Base-by-base conservation (phyloP, 2,797 vertebrate genomes). In the Smutsia gigantea region DNA sequence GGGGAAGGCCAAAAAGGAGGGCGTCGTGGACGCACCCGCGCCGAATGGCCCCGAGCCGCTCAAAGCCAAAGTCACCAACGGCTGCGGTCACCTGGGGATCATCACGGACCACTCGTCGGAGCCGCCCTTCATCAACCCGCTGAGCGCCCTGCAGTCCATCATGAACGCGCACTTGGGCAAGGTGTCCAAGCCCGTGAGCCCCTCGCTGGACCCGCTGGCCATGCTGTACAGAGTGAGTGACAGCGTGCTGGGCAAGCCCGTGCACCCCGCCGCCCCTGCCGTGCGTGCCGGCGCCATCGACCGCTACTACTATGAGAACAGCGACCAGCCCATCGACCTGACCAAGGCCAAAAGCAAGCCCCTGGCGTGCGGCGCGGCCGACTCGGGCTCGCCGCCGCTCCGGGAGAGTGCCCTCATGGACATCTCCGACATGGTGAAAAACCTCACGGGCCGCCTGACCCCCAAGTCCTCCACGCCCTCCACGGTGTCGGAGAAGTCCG, bases 341-440 rank as follows among this genome's bases (percentile, higher is more conserved):
- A 99, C 99, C 4, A 99, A 99, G 98, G 99, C 99, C 87, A 99
- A 99, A 99, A 99, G 72, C 98, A 98, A 99, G 95, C 98, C 99
- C 82, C 98, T 99, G 57, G 99, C 98, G 93, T 98, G 99, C 29
- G 97, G 97, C 0, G 97, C 99, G 92, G 98, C 99, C 3, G 99
- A 99, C 29, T 98, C 99, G 0, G 98, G 99, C 34, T 98, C 99
- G 0, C 99, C 99, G 0, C 99, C 99, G 0, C 98, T 99, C 15
- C 98, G 99, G 93, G 99, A 99, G 98, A 99, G 99, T 10, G 99
- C 99, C 51, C 98, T 99, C 98, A 99, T 99, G 99, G 99, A 99
- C 98, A 99, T 99, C 98, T 99, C 99, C 0, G 99, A 99, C 98
- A 99, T 99, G 99, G 99, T 99, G 63, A 99, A 99, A 97, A 99